A percentile compares a stretch with the other conserved stretches of the same genome.
phyloP scores from a whole-genome alignment of 2,888 invertebrate genomes.

The Tridacna crocea region DNA sequence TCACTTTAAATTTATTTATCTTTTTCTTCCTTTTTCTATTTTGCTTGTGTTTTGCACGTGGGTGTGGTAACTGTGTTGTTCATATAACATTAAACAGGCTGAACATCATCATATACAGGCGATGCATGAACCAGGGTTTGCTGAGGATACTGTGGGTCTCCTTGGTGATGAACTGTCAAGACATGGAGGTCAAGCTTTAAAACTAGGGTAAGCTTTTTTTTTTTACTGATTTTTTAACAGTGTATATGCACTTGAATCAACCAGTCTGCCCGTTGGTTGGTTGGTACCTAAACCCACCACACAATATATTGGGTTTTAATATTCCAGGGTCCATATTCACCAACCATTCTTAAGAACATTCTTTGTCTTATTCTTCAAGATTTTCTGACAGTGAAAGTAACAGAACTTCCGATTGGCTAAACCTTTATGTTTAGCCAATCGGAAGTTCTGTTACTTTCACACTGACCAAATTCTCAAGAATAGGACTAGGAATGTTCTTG shows the following conservation, averaged over 20 bases:
- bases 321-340: too few species aligned
- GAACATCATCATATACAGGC: slow-evolving; percentile 82
- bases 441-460: too few species aligned
- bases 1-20: not conserved
- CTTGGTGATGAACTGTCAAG: slow-evolving; percentile 96
- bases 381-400: too few species aligned
- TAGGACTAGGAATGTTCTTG: too few species aligned
- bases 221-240: not conserved
- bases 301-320: too few species aligned
- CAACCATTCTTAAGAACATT: too few species aligned
- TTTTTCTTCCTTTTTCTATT: slow-evolving; percentile 23
- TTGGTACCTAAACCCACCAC: not conserved
- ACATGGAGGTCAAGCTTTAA: slow-evolving; percentile 93
- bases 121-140: slow-evolving; percentile 96
- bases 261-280: too few species aligned
- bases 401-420: too few species aligned
- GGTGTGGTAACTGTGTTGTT: slow-evolving; percentile 50
- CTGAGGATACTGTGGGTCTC: slow-evolving; percentile 93
- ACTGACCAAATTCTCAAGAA: too few species aligned
- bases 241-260: too few species aligned
- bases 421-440: too few species aligned
- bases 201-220: slow-evolving; percentile 91
- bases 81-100: slow-evolving; percentile 72
- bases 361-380: too few species aligned
- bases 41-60: slow-evolving; percentile 45